These are phyloP conservation scores for Onychostruthus taczanowskii DNA, from an alignment of 2,113 vertebrate species.

Conservation along the genomic window DNA sequence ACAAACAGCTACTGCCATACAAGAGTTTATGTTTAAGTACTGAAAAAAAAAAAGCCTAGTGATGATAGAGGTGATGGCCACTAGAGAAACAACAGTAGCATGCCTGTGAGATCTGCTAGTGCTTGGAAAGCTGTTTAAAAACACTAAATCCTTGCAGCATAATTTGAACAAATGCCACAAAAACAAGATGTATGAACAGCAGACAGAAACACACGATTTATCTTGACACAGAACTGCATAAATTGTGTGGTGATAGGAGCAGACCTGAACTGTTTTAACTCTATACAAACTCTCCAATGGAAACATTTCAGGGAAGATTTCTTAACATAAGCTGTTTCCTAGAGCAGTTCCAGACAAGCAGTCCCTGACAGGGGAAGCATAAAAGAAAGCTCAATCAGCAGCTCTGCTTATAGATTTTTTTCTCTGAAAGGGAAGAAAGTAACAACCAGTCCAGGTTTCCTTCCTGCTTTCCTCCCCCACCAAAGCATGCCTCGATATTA, in stretches of 20 bases:
- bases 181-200: not conserved
- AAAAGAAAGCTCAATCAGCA: not conserved
- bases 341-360: not conserved
- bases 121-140: not conserved
- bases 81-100: not conserved
- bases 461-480: not conserved
- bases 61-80: not conserved
- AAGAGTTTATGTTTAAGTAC: not conserved
- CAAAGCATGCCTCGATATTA: not conserved
- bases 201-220: not conserved
- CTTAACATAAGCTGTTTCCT: not conserved
- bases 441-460: not conserved
- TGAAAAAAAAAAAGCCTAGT: not conserved
- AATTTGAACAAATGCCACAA: not conserved
- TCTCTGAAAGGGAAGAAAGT: not conserved
- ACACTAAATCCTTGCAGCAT: not conserved
- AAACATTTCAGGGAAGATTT: not conserved
- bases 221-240: not conserved
- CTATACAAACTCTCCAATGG: not conserved
- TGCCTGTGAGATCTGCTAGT: not conserved
- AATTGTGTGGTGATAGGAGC: accelerated
- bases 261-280: not conserved
- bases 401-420: not conserved
- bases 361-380: not conserved
- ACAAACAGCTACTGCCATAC: not conserved